Conservation (phyloP, 2,113 vertebrate genomes). For the Sarotherodon lohbergeri region DNA sequence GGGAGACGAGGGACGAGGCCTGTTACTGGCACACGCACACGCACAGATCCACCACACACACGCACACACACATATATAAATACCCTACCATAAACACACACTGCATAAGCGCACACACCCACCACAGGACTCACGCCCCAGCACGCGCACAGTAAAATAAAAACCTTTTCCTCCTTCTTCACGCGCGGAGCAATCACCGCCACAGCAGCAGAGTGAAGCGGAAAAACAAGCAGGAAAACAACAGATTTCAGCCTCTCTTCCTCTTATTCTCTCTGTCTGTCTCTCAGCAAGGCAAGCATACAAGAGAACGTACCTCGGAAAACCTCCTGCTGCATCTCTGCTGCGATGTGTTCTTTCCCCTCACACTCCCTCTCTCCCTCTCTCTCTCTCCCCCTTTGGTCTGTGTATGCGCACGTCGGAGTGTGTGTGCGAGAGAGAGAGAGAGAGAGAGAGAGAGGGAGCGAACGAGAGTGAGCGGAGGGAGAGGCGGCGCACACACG, state of each 20-base stretch:
- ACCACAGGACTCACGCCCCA: constrained; percentile 46
- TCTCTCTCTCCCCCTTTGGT: constrained; percentile 52
- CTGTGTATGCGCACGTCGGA: constrained; percentile 64
- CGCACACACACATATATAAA: constrained; percentile 25
- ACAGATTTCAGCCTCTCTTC: constrained; percentile 60
- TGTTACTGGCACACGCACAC: constrained; percentile 62
- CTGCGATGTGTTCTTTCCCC: constrained; percentile 79
- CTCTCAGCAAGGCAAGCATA: constrained; percentile 76
- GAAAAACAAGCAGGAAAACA: constrained; percentile 64
- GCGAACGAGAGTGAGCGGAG: constrained; percentile 15
- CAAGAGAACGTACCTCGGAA: constrained; percentile 80
- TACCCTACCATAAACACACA: constrained; percentile 43
- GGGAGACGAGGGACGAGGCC: constrained; percentile 75
- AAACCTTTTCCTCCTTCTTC: constrained; percentile 60
- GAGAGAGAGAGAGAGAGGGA: background rate
- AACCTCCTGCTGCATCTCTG: constrained; percentile 82
- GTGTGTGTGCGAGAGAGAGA: constrained; percentile 39
- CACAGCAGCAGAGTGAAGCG: constrained; percentile 58
- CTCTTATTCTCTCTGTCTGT: constrained; percentile 65
- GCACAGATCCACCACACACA: background rate
- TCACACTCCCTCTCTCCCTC: constrained; percentile 66
- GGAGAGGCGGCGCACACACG: constrained; percentile 55
- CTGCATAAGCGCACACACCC: constrained; percentile 52
- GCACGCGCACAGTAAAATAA: constrained; percentile 54
- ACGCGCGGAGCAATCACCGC: constrained; percentile 52